These are phyloP conservation scores for Zhengitettix transpicula DNA, from an alignment of 2,888 invertebrate species.

Conservation along the genomic window DNA sequence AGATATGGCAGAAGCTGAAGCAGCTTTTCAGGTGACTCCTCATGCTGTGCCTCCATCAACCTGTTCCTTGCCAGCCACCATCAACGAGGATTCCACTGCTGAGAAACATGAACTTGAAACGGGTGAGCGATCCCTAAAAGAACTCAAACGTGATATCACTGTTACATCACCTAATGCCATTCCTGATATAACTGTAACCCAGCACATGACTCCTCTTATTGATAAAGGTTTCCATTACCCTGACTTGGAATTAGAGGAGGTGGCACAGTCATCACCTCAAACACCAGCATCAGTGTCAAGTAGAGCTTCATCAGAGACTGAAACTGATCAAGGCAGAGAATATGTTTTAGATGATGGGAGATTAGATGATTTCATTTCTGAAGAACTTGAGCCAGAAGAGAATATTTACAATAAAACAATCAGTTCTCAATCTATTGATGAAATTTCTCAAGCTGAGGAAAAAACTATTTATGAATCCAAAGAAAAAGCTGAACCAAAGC, in stretches of 20 bases:
- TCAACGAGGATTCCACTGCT: conserved; percentile 30
- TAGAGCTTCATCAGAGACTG: conserved; percentile 42
- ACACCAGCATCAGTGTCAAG: conserved; percentile 41
- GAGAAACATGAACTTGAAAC: conserved; percentile 34
- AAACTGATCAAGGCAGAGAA: conserved; percentile 42
- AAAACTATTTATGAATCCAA: conserved; percentile 31
- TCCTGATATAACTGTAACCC: conserved; percentile 44
- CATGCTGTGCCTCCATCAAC: conserved; percentile 30
- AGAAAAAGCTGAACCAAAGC: conserved; percentile 32
- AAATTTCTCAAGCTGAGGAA: conserved; percentile 43
- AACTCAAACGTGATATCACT: conserved; percentile 23
- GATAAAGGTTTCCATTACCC: conserved; percentile 29
- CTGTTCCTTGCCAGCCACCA: conserved; percentile 28
- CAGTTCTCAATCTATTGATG: conserved; percentile 26
- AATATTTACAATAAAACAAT: conserved; percentile 16
- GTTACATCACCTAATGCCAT: conserved; percentile 31
- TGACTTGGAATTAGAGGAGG: conserved; percentile 29
- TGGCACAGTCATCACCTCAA: conserved; percentile 26
- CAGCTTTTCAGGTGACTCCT: conserved; percentile 31
- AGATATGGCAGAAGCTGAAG: conserved; percentile 31
- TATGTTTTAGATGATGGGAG: conserved; percentile 33
- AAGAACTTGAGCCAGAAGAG: conserved; percentile 21
- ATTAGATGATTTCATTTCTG: conserved; percentile 21
- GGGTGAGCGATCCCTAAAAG: conserved; percentile 23
- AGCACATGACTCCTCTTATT: conserved; percentile 34